Conservation (phyloP, 2,797 vertebrate species). For the Intellagama lesueurii region DNA sequence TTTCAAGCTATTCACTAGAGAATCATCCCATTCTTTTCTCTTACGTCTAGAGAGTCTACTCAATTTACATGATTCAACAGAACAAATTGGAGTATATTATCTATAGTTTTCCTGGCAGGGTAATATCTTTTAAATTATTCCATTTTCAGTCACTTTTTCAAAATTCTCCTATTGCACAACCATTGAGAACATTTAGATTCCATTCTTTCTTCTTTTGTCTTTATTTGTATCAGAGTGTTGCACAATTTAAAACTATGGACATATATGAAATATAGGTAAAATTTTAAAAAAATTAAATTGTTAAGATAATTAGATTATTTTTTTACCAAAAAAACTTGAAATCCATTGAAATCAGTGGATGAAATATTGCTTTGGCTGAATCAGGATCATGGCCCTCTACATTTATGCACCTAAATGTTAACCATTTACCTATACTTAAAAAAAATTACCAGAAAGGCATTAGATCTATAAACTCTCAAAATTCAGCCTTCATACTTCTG, state of each 20-base stretch:
- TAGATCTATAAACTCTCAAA: neutral
- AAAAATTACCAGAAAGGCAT: neutral
- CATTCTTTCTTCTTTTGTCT: neutral
- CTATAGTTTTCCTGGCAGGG: conserved; percentile 12
- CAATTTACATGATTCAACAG: conserved; percentile 19
- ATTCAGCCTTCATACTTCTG: neutral
- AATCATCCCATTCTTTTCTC: neutral
- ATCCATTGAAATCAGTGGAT: neutral
- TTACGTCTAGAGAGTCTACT: neutral
- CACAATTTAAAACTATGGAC: no score
- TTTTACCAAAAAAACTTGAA: no score
- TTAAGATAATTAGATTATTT: no score
- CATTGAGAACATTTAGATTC: neutral
- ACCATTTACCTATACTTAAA: neutral
- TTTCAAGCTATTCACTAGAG: neutral
- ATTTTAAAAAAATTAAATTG: no score
- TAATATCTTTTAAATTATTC: conserved; percentile 29
- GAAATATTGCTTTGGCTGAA: conserved; percentile 6
- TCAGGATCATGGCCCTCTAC: neutral
- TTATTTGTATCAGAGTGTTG: no score
- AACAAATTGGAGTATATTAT: conserved; percentile 29
- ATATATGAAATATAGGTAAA: no score
- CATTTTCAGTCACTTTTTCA: conserved; percentile 10
- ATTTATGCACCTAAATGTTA: neutral
- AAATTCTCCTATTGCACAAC: conserved; percentile 2